These are phyloP conservation scores for Pecten maximus DNA, from an alignment of 2,888 invertebrate species.

Conservation along the genomic window DNA sequence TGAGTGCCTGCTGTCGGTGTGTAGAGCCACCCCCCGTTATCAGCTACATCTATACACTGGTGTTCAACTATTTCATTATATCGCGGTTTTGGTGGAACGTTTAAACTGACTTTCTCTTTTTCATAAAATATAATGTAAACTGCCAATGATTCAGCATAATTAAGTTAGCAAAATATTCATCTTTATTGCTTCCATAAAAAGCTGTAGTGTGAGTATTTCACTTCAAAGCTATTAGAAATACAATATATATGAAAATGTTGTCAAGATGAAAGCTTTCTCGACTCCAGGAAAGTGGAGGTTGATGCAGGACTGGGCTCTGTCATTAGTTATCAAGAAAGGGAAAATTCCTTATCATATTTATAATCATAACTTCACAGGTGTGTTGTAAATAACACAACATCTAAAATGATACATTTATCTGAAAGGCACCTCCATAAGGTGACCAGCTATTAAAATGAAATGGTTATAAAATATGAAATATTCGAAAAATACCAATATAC, in stretches of 20 bases:
- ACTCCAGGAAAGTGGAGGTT: neutral
- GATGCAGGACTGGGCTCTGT: neutral
- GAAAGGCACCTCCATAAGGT: neutral
- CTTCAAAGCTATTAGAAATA: slow-evolving; percentile 33
- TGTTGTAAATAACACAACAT: neutral
- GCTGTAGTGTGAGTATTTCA: slow-evolving; percentile 22
- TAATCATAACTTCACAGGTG: slow-evolving; percentile 2
- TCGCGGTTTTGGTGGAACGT: slow-evolving; percentile 26
- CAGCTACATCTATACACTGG: slow-evolving; percentile 6
- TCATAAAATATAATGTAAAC: slow-evolving; percentile 42
- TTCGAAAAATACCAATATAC: neutral
- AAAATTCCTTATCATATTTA: neutral
- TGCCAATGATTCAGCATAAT: slow-evolving; percentile 51
- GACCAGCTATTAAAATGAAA: slow-evolving; percentile 17
- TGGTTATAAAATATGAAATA: slow-evolving; percentile 18
- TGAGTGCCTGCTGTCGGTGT: slow-evolving; percentile 1
- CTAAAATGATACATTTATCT: slow-evolving; percentile 12
- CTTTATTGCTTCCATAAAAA: slow-evolving; percentile 43
- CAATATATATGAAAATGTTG: slow-evolving; percentile 33
- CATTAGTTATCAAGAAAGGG: neutral
- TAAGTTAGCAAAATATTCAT: slow-evolving; percentile 10
- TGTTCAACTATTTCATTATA: slow-evolving; percentile 45
- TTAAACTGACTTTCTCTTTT: slow-evolving; percentile 38
- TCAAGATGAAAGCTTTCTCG: slow-evolving; percentile 13
- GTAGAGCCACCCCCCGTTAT: slow-evolving; percentile 31